These are phyloP conservation scores for Smutsia temminckii DNA, from an alignment of 2,797 vertebrate genomes.

Conservation along the genomic window DNA sequence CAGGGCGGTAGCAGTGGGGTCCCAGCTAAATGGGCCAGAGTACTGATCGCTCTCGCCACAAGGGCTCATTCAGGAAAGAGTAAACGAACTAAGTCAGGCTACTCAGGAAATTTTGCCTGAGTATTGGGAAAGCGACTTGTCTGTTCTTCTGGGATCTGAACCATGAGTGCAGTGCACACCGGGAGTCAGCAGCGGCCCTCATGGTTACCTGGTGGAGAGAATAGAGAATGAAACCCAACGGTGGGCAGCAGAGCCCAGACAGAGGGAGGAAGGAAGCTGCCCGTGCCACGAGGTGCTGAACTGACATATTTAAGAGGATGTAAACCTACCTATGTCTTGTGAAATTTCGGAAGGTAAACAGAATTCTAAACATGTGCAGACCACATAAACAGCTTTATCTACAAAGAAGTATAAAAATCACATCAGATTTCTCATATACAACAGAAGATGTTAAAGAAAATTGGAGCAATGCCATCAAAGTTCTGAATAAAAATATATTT, in stretches of 20 bases:
- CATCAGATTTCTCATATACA: background rate
- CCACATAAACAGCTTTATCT: background rate
- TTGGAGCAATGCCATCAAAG: background rate
- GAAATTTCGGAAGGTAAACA: background rate
- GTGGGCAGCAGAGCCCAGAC: background rate
- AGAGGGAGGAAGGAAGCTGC: no score
- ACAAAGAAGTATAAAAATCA: background rate
- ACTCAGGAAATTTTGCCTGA: background rate
- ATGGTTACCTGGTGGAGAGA: background rate
- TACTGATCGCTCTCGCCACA: background rate
- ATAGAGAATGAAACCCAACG: background rate
- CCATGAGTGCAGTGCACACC: background rate
- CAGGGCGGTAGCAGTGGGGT: rapidly evolving
- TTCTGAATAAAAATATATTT: background rate
- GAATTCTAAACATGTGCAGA: background rate
- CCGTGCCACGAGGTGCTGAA: background rate
- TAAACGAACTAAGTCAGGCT: background rate
- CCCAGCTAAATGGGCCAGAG: background rate
- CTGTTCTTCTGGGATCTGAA: background rate
- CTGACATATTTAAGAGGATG: background rate
- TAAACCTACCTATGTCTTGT: background rate
- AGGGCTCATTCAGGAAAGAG: background rate
- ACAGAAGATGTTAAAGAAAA: background rate
- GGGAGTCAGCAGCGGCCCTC: background rate
- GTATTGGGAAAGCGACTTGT: background rate